Conservation (phyloP, 2,113 vertebrate genomes). For the Tetrao urogallus region DNA sequence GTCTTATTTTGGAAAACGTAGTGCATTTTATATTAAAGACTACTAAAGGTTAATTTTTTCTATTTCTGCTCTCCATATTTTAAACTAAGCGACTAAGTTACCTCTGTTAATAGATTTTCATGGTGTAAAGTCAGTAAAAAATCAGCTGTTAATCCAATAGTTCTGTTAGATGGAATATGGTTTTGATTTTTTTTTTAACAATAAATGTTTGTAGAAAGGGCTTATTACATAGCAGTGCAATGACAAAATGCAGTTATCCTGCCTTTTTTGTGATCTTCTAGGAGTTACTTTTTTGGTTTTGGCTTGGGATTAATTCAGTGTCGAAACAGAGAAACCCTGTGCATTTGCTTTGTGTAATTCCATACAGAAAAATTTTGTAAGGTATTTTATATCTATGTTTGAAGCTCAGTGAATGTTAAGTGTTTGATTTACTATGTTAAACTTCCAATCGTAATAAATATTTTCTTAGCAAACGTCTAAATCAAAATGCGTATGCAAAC, state of each 20-base stretch:
- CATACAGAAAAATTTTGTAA: slow-evolving; percentile 63
- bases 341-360: slow-evolving; percentile 71
- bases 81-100: slow-evolving; percentile 68
- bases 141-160: slow-evolving; percentile 68
- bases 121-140: slow-evolving; percentile 67
- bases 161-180: slow-evolving; percentile 70
- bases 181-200: slow-evolving; percentile 68
- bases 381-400: slow-evolving; percentile 72
- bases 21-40: slow-evolving; percentile 76
- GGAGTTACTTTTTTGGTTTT: slow-evolving; percentile 36
- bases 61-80: slow-evolving; percentile 65
- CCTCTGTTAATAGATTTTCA: slow-evolving; percentile 70
- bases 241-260: slow-evolving; percentile 51
- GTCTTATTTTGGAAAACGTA: slow-evolving; percentile 72
- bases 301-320: slow-evolving; percentile 70
- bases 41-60: slow-evolving; percentile 71
- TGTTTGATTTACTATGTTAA: slow-evolving; percentile 76
- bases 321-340: slow-evolving; percentile 68
- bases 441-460: slow-evolving; percentile 75
- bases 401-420: slow-evolving; percentile 71
- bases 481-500: slow-evolving; percentile 41
- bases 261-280: slow-evolving; percentile 61
- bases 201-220: slow-evolving; percentile 72
- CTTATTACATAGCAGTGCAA: slow-evolving; percentile 72
- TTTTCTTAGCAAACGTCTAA: slow-evolving; percentile 75